A percentile compares a stretch with the other conserved stretches of the same genome.
These are phyloP conservation scores for Danaus melanippus DNA, from an alignment of 1,140 invertebrate genomes.

Conservation along the genomic window DNA sequence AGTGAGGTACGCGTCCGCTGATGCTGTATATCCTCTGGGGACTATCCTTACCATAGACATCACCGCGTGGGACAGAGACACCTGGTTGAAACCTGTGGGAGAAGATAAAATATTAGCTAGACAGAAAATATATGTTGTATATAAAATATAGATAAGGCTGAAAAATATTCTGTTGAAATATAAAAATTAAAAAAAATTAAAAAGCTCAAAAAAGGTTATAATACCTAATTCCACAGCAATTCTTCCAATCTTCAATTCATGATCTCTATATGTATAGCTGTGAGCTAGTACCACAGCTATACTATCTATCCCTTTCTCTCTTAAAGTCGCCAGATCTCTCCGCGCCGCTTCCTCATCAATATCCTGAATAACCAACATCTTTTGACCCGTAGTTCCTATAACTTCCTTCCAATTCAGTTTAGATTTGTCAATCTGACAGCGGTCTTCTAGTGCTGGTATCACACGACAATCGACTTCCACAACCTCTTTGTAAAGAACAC, in stretches of 20 bases:
- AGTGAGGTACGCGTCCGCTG: slow-evolving; percentile 97
- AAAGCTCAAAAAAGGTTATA: slow-evolving; percentile 3
- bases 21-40: slow-evolving; percentile 87
- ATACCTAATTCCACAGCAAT: slow-evolving; percentile 85
- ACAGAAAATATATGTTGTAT: background rate
- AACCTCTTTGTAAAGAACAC: slow-evolving; percentile 91
- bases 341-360: slow-evolving; percentile 76
- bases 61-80: slow-evolving; percentile 94
- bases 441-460: slow-evolving; percentile 77
- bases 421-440: slow-evolving; percentile 73
- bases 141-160: background rate
- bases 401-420: slow-evolving; percentile 41
- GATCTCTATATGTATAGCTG: slow-evolving; percentile 93
- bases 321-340: slow-evolving; percentile 76
- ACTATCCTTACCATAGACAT: slow-evolving; percentile 98
- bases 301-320: slow-evolving; percentile 86
- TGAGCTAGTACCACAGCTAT: slow-evolving; percentile 96
- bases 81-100: slow-evolving; percentile 83
- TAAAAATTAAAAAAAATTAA: too few species aligned
- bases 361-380: slow-evolving; percentile 78
- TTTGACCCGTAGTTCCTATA: slow-evolving; percentile 83
- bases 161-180: too few species aligned
- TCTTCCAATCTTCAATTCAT: slow-evolving; percentile 87
- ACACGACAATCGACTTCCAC: slow-evolving; percentile 94
- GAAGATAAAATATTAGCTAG: slow-evolving; percentile 2